Evolutionary conservation across 2,113 vertebrate species (phyloP).

Genomic region (Megaleporinus macrocephalus): DNA sequence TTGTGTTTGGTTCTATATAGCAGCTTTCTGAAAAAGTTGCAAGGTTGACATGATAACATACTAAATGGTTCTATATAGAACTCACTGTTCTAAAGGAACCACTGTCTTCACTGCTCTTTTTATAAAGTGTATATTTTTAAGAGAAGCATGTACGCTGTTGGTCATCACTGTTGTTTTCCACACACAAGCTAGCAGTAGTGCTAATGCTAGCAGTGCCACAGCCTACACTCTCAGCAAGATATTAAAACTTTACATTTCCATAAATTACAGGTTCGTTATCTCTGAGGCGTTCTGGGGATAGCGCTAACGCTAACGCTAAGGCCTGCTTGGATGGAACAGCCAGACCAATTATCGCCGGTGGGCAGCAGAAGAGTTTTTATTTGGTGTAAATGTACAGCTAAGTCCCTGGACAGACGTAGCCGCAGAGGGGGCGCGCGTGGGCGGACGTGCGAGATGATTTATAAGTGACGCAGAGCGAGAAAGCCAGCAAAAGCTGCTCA

Average conservation of each 20-base stretch:
- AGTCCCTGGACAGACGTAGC: background rate
- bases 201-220: too few relatives aligned
- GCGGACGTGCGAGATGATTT: slow-evolving; percentile 29
- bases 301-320: slow-evolving; percentile 45
- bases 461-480: slow-evolving; percentile 5
- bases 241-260: background rate
- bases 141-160: too few relatives aligned
- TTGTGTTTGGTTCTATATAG: too few relatives aligned
- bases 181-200: too few relatives aligned
- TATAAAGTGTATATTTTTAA: too few relatives aligned
- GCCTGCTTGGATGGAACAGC: slow-evolving; percentile 46
- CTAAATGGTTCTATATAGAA: too few relatives aligned
- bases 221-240: background rate
- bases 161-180: too few relatives aligned
- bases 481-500: slow-evolving; percentile 54
- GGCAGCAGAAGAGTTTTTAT: background rate
- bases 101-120: too few relatives aligned
- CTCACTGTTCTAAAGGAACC: too few relatives aligned
- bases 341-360: slow-evolving; percentile 62
- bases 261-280: slow-evolving; percentile 23
- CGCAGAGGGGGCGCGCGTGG: slow-evolving; percentile 23
- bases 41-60: too few relatives aligned
- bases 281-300: background rate
- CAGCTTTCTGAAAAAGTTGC: too few relatives aligned
- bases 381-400: slow-evolving; percentile 13